Evolutionary conservation across 2,797 vertebrate genomes (phyloP), one percentile per base, ranked within the genome.

Genomic region (Micrastur ruficollis): DNA sequence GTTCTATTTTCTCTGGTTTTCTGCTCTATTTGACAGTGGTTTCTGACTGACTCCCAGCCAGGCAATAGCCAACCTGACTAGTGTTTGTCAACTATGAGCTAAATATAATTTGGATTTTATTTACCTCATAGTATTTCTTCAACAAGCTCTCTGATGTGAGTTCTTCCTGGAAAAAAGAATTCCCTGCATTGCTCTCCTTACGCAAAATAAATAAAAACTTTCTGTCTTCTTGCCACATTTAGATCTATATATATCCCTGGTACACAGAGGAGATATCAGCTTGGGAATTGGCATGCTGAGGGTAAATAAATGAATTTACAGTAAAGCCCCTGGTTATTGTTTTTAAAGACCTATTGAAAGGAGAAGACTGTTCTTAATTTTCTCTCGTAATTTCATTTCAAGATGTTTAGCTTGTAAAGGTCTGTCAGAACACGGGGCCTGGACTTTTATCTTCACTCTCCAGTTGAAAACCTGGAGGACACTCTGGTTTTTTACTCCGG

Each of bases 291-390:
- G 92, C 92, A 93, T 23, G 16, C 62, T 31, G 68, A 79, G 73
- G 70, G 87, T 90, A 96, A 97, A 97, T 94, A 96, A 96, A 97
- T 96, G 96, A 96, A 96, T 96, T 94, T 97, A 96, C 94, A 94
- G 94, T 97, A 97, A 96, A 95, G 75, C 89, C 93, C 89, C 93
- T 96, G 93, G 81, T 96, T 96, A 96, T 97, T 97, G 91, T 96
- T 97, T 94, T 95, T 92, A 92, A 96, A 93, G 94, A 96, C 93
- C 95, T 95, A 96, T 89, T 97, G 93, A 96, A 97, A 97, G 94
- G 90, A 96, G 87, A 83, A 94, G 92, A 31, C 91, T 97, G 95
- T 87, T 93, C 93, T 93, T 97, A 92, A 97, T 96, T 96, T 97
- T 96, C 86, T 75, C 65, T 90, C 3, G 1, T 94, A 89, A 95